Base-by-base conservation (phyloP, 2,888 invertebrate genomes). In the Drosophila neotestacea region DNA sequence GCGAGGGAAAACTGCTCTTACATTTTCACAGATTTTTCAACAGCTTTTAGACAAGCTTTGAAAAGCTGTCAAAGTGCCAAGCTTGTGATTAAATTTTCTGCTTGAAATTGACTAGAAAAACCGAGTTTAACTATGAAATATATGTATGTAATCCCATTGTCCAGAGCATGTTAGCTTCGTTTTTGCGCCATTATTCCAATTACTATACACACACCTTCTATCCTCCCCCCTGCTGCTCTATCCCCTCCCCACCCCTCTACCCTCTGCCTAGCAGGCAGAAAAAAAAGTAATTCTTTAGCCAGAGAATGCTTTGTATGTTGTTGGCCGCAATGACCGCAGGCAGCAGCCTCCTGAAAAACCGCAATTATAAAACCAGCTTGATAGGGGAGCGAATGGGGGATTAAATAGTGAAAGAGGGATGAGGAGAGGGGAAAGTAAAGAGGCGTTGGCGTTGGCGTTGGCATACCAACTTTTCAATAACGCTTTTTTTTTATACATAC, bases 301-400 rank as follows among this genome's bases (percentile, higher is more conserved):
- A 42, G 42, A 51, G 60, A 51, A 68, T 61, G 68, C 76, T 69
- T 79, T 76, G 48, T 62, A 50, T 51, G 44, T 13, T 56, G 48
- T 59, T 79, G 73, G 77, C 84, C 86, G 73, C 81, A 86, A 48
- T 81, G 85, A 88, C 84, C 84, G 75, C 82, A 81, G 82, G 77
- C 70, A 61, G 70, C 77, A 83, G 67, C 60, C 73, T 84, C 61
- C 79, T 76, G 84, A 60, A 68, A 77, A 87, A 84, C 85, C 85
- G 88, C 85, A 85, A 85, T 85, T 89, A 89, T 85, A 85, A 75
- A 77, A 62, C 82, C 70, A 71, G 72, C 69, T 69, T 22, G 22
- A 22, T 22, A 22, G 22, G 70, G 66, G 62, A 46, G 32, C 32
- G 32, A 9, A 6, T 6, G 46, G 13, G 39, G 44, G 13, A 9